Evolutionary conservation across 2,888 invertebrate species (phyloP), one percentile per base, ranked within the genome.

Genomic region (Agrypnus murinus): DNA sequence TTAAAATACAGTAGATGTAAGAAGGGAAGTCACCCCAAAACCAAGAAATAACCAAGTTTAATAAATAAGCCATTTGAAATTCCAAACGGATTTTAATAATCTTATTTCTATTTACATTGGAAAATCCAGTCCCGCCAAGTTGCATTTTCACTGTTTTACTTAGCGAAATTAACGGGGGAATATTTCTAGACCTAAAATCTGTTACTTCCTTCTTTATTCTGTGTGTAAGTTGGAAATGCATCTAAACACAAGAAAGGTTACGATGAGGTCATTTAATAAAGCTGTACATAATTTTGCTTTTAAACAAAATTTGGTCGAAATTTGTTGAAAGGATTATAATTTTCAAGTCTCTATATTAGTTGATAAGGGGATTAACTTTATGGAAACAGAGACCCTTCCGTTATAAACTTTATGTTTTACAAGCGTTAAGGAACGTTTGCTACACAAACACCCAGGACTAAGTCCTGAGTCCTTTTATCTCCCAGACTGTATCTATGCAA

Each of bases 401-500:
- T 32, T 5, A 19, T 19, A n/a, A 48, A 63, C 31, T 50, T 59
- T 19, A 40, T 32, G 57, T 55, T 36, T 58, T 48, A 58, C 65
- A 68, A 60, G 71, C 65, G 68, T 72, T 72, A 38, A 45, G 65
- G 71, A 68, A 40, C 65, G 68, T 67, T 72, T 59, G 40, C 71
- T 59, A 65, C 50, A 63, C 67, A 72, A 72, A 68, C 71, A 71
- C 43, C 60, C 63, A 65, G 64, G 71, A 72, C 71, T 59, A 72
- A 68, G 63, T 68, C 64, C 71, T 50, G 71, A 68, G 68, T 68
- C 71, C 71, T 68, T 72, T 71, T 72, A 72, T 72, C 71, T 72
- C 63, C 45, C 65, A 72, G 72, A 74, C 71, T 73, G 75, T 76
- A 76, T 75, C 75, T 76, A 76, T 76, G 76, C 76, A 76, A 76